Evolutionary conservation across 2,113 vertebrate genomes (phyloP), one percentile per base, ranked within the genome.

Genomic region (Rhinopomastus cyanomelas): DNA sequence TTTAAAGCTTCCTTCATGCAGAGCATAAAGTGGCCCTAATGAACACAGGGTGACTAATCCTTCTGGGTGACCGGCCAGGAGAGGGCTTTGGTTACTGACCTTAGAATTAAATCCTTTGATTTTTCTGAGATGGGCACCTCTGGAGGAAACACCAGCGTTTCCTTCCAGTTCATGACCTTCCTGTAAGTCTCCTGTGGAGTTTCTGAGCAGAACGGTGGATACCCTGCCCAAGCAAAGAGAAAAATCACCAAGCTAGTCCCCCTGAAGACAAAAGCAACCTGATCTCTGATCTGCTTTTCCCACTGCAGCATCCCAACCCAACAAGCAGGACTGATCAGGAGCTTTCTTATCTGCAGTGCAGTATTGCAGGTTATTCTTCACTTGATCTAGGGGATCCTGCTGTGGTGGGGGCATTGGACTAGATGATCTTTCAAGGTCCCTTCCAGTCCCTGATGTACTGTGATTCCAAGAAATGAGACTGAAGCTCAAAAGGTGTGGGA

Each of bases 161-260:
- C 99, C 96, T 99, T 99, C 99, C 99, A 99, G 97, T 99, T 99
- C 99, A 99, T 99, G 84, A 99, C 99, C 96, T 99, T 99, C 92
- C 99, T 98, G 62, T 99, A 99, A 0, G 99, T 99, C 96, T 99
- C 99, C 87, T 99, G 99, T 6, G 99, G 99, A 0, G 99, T 99
- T 97, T 99, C 99, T 4, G 99, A 99, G 95, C 99, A 99, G 97
- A 99, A 99, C 8, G 99, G 99, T 26, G 99, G 99, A 88, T 99
- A 99, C 44, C 99, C 99, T 99, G 95, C 15, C 72, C 37, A 94
- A 56, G 59, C 37, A 84, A 66, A 86, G 7, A 53, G 55, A 20
- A 57, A 81, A 64, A 30, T 81, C 15, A 30, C 37, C 66, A 34
- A 69, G 49, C 10, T 64, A 85, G 20, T 65, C 42, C 60, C 42